Percentiles rank a stretch among this genome's conserved stretches.
Evolutionary conservation across 2,888 invertebrate genomes (phyloP).

Genomic region (Sphaeridia pumilis): DNA sequence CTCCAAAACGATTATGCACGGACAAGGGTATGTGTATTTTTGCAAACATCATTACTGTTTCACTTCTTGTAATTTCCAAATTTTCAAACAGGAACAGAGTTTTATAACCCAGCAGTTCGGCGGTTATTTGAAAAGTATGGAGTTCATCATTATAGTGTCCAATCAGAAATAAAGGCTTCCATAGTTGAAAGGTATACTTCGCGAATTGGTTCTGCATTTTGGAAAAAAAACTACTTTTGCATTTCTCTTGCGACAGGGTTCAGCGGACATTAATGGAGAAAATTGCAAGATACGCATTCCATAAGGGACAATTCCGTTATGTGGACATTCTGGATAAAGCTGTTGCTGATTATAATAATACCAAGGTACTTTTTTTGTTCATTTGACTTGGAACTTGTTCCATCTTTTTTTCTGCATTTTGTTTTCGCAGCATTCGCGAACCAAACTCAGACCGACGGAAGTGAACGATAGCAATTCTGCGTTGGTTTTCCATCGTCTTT

Average conservation of each 20-base stretch:
- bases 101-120: not conserved
- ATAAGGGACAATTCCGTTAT: not conserved
- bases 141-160: not conserved
- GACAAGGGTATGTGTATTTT: not conserved
- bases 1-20: not conserved
- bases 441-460: not conserved
- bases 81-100: not conserved
- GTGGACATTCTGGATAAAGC: not conserved
- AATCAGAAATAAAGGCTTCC: not conserved
- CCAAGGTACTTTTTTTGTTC: not conserved
- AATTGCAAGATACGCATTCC: not conserved
- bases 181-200: not conserved
- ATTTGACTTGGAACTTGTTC: not conserved
- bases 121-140: not conserved
- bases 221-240: too few relatives aligned
- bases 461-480: not conserved
- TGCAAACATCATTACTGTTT: not conserved
- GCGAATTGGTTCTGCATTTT: too few relatives aligned
- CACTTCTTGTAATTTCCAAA: not conserved
- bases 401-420: too few relatives aligned
- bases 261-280: not conserved
- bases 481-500: not conserved
- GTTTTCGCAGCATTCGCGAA: not conserved
- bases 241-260: not conserved
- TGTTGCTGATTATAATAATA: not conserved